Conservation (phyloP, 2,113 vertebrate genomes). For the Ginglymostoma cirratum region DNA sequence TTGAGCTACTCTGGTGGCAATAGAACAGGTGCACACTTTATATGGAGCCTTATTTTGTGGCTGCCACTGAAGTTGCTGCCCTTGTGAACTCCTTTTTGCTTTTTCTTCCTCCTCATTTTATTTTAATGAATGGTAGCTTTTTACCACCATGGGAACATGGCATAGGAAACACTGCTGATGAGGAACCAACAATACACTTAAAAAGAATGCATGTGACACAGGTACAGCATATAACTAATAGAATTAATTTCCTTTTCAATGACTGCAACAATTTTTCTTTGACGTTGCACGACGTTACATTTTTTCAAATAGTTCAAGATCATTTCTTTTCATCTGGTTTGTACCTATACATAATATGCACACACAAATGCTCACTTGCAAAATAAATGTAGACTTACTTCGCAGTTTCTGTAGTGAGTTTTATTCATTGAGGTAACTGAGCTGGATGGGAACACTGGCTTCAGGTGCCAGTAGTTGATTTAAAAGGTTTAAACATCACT, state of each 20-base stretch:
- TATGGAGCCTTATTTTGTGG: conserved; percentile 59
- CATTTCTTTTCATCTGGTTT: neutral
- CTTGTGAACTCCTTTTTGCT: conserved; percentile 59
- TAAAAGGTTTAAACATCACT: neutral
- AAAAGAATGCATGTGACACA: conserved; percentile 46
- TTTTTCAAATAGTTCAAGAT: neutral
- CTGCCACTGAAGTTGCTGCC: conserved; percentile 56
- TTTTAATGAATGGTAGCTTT: conserved; percentile 73
- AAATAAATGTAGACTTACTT: conserved; percentile 50
- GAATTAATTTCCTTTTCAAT: conserved; percentile 6
- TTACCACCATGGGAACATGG: conserved; percentile 62
- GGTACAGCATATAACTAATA: conserved; percentile 46
- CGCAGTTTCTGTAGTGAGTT: conserved; percentile 47
- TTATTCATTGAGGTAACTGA: conserved; percentile 29
- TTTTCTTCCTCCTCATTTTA: conserved; percentile 57
- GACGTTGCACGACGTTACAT: neutral
- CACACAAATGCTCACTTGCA: conserved; percentile 53
- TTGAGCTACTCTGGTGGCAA: conserved; percentile 56
- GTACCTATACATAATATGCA: conserved; percentile 38
- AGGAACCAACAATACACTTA: conserved; percentile 49
- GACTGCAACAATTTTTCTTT: conserved; percentile 43
- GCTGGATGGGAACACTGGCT: neutral
- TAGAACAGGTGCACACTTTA: conserved; percentile 66
- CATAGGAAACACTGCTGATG: conserved; percentile 48
- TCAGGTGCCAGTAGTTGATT: neutral